phyloP scores from a whole-genome alignment of 2,113 vertebrate genomes.

The Microtus ochrogaster region DNA sequence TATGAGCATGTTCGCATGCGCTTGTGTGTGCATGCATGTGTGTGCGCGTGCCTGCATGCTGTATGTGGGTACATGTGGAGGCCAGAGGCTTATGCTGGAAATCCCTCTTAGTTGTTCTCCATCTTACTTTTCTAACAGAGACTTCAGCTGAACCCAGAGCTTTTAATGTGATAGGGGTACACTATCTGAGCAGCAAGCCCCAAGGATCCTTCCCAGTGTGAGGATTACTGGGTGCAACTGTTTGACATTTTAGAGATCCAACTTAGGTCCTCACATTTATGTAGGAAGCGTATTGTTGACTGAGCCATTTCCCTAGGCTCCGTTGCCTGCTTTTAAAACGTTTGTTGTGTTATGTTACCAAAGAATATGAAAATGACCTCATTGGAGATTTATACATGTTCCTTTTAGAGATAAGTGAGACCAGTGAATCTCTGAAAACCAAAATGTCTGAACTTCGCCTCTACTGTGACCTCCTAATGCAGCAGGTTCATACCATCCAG shows the following conservation, averaged over 20 bases:
- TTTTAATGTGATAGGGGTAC: background rate
- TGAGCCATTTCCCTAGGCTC: background rate
- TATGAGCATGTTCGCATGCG: too few relatives aligned
- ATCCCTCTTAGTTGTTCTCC: background rate
- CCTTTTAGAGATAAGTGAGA: slow-evolving; percentile 91
- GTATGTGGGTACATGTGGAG: background rate
- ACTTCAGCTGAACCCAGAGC: too few relatives aligned
- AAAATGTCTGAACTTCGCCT: slow-evolving; percentile 99
- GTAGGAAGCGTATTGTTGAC: background rate
- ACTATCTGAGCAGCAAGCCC: background rate
- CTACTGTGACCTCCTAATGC: slow-evolving; percentile 97
- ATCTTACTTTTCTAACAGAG: background rate
- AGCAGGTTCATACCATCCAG: slow-evolving; percentile 94
- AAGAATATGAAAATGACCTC: slow-evolving; percentile 13
- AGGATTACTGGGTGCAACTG: background rate
- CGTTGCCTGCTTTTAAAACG: background rate
- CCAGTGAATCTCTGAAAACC: slow-evolving; percentile 95
- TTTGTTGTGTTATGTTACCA: slow-evolving; percentile 32
- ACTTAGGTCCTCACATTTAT: too few relatives aligned
- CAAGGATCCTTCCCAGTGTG: background rate
- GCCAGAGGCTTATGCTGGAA: background rate
- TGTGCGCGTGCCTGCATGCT: background rate
- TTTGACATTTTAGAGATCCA: background rate
- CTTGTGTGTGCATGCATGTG: background rate
- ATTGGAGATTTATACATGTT: slow-evolving; percentile 61